Conservation (phyloP, 2,888 invertebrate species). For the Microplitis manilae region DNA sequence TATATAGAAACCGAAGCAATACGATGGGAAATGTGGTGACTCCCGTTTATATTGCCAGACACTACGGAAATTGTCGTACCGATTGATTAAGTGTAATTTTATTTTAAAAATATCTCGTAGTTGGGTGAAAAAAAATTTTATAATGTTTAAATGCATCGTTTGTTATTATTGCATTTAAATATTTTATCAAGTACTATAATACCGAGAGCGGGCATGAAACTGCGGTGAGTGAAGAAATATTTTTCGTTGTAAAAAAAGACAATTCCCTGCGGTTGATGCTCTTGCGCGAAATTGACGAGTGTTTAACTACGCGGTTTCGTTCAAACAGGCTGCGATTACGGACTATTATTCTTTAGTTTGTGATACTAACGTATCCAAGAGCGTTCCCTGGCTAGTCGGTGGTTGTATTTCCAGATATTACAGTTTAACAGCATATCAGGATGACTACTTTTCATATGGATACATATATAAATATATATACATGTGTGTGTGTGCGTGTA, state of each 20-base stretch:
- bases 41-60: conserved; percentile 16
- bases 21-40: conserved; percentile 28
- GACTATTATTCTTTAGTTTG: conserved; percentile 27
- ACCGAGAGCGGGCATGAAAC: too few relatives aligned
- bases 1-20: conserved; percentile 4
- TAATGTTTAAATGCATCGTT: not conserved
- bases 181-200: not conserved
- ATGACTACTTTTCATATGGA: not conserved
- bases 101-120: not conserved
- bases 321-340: conserved; percentile 17
- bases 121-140: not conserved
- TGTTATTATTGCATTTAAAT: not conserved
- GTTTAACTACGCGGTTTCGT: conserved; percentile 20
- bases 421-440: not conserved
- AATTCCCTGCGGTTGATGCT: conserved; percentile 7
- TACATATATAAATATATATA: not conserved
- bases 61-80: not conserved
- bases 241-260: not conserved
- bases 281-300: conserved; percentile 15
- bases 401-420: not conserved
- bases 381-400: not conserved
- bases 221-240: not conserved
- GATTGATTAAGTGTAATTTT: not conserved
- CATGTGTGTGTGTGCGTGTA: not conserved
- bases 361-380: conserved; percentile 4